phyloP scores from a whole-genome alignment of 2,797 vertebrate species.

The Cyclura pinguis region DNA sequence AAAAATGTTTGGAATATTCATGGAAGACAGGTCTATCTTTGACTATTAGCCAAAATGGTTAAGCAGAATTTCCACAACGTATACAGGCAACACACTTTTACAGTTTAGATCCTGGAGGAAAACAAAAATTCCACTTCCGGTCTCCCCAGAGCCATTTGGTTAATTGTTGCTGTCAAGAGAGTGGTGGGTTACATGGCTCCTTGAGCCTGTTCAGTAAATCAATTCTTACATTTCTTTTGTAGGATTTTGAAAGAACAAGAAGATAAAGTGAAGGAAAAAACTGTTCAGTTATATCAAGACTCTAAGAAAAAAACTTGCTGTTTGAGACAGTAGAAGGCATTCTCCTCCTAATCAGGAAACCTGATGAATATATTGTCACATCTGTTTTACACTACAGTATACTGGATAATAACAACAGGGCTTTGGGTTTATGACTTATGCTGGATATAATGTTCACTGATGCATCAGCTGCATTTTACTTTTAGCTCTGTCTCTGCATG shows the following conservation, averaged over 20 bases:
- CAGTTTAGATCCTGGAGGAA: neutral
- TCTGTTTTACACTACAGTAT: neutral
- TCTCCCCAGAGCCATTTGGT: neutral
- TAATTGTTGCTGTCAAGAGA: neutral
- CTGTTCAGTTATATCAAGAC: conserved; percentile 74
- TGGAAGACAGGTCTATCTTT: neutral
- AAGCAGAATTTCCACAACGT: neutral
- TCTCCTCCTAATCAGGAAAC: neutral
- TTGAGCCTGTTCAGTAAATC: neutral
- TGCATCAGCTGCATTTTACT: neutral
- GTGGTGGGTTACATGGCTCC: too few species aligned
- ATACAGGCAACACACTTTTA: neutral
- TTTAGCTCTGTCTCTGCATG: neutral
- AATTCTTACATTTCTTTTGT: conserved; percentile 33
- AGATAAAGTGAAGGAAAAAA: conserved; percentile 86
- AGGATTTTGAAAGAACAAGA: conserved; percentile 88
- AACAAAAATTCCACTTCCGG: neutral
- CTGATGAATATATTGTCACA: neutral
- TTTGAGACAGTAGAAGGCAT: conserved; percentile 57
- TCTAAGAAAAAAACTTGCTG: conserved; percentile 84
- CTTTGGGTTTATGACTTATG: neutral
- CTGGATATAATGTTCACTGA: neutral
- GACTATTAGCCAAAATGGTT: neutral
- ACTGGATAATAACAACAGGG: neutral
- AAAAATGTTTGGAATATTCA: neutral